A percentile compares a stretch with the other conserved stretches of the same genome.
Conservation (phyloP, 1,140 invertebrate species). For the Halesus radiatus region DNA sequence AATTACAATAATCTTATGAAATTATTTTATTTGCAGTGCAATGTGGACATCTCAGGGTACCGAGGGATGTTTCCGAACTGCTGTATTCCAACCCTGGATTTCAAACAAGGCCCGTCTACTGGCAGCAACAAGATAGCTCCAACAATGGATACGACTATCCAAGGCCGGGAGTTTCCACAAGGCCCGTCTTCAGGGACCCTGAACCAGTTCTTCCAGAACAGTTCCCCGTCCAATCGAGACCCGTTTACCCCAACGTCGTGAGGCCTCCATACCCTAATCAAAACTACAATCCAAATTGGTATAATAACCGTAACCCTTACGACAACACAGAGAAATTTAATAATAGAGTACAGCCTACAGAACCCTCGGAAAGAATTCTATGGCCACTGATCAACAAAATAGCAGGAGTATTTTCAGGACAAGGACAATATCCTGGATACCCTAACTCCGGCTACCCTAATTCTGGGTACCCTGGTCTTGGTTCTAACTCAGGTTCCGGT, state of each 20-base stretch:
- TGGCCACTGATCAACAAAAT: constrained; percentile 49
- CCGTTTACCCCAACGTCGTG: constrained; percentile 27
- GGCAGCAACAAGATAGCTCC: constrained; percentile 13
- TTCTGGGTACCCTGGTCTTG: too few species aligned
- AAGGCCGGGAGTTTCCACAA: constrained; percentile 36
- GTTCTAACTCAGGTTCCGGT: too few species aligned
- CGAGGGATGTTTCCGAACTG: constrained; percentile 50
- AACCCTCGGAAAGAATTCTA: constrained; percentile 44
- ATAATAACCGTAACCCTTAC: background rate
- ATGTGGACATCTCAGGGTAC: constrained; percentile 16
- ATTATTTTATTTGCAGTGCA: constrained; percentile 34
- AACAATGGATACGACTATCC: constrained; percentile 47
- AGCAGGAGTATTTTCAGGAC: constrained; percentile 18
- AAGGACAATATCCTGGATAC: constrained; percentile 13
- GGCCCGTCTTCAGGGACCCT: constrained; percentile 36
- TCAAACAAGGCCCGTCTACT: constrained; percentile 15
- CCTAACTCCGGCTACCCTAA: too few species aligned
- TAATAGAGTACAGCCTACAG: constrained; percentile 8
- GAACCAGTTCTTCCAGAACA: constrained; percentile 13
- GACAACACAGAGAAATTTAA: constrained; percentile 5
- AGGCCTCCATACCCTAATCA: background rate
- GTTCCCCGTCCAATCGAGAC: constrained; percentile 30
- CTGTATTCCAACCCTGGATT: constrained; percentile 22
- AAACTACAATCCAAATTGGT: background rate
- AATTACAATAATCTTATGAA: too few species aligned